Conservation (phyloP, 1,140 invertebrate genomes). For the Drosophila jambulina region DNA sequence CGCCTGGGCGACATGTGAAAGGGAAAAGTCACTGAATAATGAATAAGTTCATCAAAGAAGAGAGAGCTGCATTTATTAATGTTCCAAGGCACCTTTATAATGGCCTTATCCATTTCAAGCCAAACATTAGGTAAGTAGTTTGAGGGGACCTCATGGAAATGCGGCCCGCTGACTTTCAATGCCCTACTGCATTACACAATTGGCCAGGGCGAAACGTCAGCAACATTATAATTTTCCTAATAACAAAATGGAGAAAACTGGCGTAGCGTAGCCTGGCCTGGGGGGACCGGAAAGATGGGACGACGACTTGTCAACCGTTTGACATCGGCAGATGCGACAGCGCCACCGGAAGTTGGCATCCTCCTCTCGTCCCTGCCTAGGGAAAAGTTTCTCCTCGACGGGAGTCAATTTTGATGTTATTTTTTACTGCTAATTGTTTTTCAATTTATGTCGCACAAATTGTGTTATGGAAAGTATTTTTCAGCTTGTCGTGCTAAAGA, state of each 20-base stretch:
- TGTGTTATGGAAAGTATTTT: constrained; percentile 45
- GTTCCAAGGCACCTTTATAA: neutral
- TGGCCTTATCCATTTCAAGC: neutral
- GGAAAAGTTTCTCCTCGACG: constrained; percentile 32
- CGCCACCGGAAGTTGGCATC: constrained; percentile 34
- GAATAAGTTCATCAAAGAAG: constrained; percentile 1
- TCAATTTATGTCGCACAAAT: constrained; percentile 55
- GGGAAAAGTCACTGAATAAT: constrained; percentile 3
- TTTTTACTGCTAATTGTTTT: constrained; percentile 71
- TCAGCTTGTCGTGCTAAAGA: constrained; percentile 27
- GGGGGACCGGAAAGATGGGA: constrained; percentile 16
- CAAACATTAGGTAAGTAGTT: constrained; percentile 4
- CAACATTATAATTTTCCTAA: constrained; percentile 39
- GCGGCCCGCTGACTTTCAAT: constrained; percentile 40
- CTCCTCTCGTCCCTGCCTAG: neutral
- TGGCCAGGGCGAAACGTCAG: constrained; percentile 28
- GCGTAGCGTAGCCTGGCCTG: neutral
- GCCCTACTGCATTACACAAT: constrained; percentile 23
- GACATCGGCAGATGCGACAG: constrained; percentile 40
- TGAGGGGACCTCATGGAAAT: neutral
- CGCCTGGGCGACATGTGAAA: neutral
- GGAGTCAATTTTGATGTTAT: constrained; percentile 43
- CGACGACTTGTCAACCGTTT: constrained; percentile 31
- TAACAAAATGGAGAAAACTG: constrained; percentile 33
- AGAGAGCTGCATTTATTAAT: constrained; percentile 11